Percentiles rank a stretch among this genome's conserved stretches.
phyloP scores from a whole-genome alignment of 2,797 vertebrate genomes.

The Fratercula arctica region DNA sequence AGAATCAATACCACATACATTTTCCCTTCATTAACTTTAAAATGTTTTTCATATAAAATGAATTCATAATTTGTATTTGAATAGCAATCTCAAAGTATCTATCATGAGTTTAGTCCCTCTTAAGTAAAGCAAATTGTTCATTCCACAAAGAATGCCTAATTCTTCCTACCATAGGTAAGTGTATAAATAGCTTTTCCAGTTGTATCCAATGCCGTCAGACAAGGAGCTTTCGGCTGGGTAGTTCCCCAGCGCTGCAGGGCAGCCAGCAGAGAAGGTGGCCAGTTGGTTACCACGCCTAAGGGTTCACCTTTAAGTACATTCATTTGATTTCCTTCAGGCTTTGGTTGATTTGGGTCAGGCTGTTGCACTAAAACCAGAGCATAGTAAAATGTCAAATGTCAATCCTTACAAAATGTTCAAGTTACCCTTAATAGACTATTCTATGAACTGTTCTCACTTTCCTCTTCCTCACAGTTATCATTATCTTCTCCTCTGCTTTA shows the following conservation, averaged over 20 bases:
- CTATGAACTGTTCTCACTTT: neutral
- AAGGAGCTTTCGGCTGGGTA: constrained; percentile 89
- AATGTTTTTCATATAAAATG: neutral
- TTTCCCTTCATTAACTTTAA: neutral
- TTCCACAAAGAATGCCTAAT: neutral
- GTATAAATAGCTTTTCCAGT: constrained; percentile 89
- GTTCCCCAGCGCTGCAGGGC: constrained; percentile 91
- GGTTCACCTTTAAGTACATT: constrained; percentile 86
- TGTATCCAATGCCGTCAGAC: constrained; percentile 90
- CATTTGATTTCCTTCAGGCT: constrained; percentile 88
- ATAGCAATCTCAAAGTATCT: neutral
- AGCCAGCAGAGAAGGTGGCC: constrained; percentile 87
- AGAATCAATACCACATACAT: neutral
- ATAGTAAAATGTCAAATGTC: neutral
- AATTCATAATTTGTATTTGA: neutral
- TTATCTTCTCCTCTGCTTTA: neutral
- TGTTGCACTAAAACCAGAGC: constrained; percentile 80
- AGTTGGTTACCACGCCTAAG: constrained; percentile 78
- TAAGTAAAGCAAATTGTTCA: neutral
- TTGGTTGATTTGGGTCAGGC: constrained; percentile 93
- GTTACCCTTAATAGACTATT: neutral
- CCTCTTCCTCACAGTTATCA: neutral
- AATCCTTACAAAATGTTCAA: neutral
- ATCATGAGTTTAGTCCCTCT: neutral
- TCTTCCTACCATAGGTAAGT: constrained; percentile 87